phyloP scores from a whole-genome alignment of 2,888 invertebrate species.

The Rotaria sp. region DNA sequence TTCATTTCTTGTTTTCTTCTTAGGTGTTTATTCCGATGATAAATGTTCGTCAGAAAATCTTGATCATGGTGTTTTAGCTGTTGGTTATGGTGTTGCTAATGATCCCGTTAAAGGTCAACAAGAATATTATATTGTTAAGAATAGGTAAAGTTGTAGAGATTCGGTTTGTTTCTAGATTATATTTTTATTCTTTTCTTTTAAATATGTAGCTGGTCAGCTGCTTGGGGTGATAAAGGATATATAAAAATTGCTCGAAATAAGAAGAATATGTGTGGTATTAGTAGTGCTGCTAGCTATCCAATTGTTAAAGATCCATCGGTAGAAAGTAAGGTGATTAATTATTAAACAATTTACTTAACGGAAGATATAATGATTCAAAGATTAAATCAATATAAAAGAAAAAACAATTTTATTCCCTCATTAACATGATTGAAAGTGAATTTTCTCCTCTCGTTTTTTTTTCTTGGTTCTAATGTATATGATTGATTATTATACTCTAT shows the following conservation, averaged over 20 bases:
- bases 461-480: not conserved
- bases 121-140: constrained; percentile 39
- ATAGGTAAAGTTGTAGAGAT: not conserved
- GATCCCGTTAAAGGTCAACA: constrained; percentile 27
- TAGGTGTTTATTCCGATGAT: constrained; percentile 30
- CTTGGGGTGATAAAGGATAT: constrained; percentile 16
- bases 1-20: no score
- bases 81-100: constrained; percentile 39
- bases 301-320: not conserved
- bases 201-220: not conserved
- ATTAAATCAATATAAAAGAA: not conserved
- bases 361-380: not conserved
- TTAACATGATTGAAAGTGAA: no score
- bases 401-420: no score
- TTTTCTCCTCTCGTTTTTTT: not conserved
- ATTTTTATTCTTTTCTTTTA: not conserved
- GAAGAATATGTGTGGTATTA: constrained; percentile 25
- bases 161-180: no score
- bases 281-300: not conserved
- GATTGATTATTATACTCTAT: not conserved
- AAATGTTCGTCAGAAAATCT: constrained; percentile 31
- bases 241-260: constrained; percentile 20
- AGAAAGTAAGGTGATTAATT: not conserved
- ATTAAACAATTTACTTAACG: not conserved
- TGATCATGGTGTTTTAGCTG: constrained; percentile 37